Conservation (phyloP, 2,113 vertebrate genomes). For the Phaethon lepturus region DNA sequence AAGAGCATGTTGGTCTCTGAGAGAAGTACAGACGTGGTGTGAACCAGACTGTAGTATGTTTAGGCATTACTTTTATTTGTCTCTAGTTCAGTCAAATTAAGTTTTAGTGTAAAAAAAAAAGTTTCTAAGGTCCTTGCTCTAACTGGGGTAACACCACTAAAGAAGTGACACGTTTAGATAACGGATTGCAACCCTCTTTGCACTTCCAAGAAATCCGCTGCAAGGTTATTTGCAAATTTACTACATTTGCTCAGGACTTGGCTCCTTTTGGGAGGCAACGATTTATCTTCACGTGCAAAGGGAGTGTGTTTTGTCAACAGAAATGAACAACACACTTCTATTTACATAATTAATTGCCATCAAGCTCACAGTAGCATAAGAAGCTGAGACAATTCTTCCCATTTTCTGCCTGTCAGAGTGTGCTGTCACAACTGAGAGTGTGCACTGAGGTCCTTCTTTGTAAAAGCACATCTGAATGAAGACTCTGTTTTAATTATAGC, state of each 20-base stretch:
- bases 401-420: constrained; percentile 47
- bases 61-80: not conserved
- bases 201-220: not conserved
- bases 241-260: not conserved
- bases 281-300: not conserved
- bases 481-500: constrained; percentile 29
- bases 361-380: not conserved
- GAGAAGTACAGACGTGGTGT: not conserved
- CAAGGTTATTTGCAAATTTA: not conserved
- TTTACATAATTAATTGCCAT: constrained; percentile 49
- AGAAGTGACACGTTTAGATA: not conserved
- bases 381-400: constrained; percentile 25
- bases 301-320: not conserved
- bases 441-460: constrained; percentile 15
- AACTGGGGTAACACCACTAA: not conserved
- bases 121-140: not conserved
- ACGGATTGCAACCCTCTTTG: not conserved
- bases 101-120: not conserved
- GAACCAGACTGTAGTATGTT: not conserved
- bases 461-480: constrained; percentile 5
- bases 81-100: not conserved
- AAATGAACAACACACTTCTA: not conserved
- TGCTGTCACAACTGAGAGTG: not conserved
- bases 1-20: not conserved
- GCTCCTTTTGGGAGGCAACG: not conserved